Evolutionary conservation across 2,797 vertebrate species (phyloP), one percentile per base, ranked within the genome.

Genomic region (Esox masquinongy): DNA sequence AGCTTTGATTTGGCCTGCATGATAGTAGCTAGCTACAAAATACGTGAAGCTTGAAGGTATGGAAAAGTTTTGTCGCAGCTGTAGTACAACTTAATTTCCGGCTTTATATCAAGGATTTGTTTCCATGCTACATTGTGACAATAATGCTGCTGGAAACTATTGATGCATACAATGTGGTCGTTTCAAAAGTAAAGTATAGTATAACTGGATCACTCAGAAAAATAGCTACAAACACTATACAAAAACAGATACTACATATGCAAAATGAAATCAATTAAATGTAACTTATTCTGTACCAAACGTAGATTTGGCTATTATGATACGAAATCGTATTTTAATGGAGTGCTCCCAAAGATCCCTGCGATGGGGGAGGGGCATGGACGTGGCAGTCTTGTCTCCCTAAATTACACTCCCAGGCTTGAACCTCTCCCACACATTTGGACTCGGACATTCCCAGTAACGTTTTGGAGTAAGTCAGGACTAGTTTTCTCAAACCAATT

Each of bases 341-440:
- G 51, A 47, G 22, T n/a, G 50, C 36, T 73, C 64, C 26, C 24
- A 5, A 70, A 77, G 14, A 49, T 43, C 8, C 74, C 68, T 29
- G 53, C 68, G 15, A 51, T 68, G 68, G 79, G 76, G 80, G 78
- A 59, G 68, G 73, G 67, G 82, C 71, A 69, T 22, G 17, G 72
- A 84, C 83, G 83, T 84, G 83, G 83, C 83, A 84, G 68, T 80
- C 56, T 70, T 14, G 50, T 59, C 61, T 73, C 68, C 68, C 39
- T 19, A 15, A 31, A 53, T 17, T 16, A 34, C 12, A 26, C 5
- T 71, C 24, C 12, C 47, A 11, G 14, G 61, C 29, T 16, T 9
- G 50, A 64, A 16, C 19, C 29, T 47, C 36, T 22, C 68, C 29
- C 24, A 39, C 49, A 17, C 22, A 26, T 24, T 49, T 14, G 14